A percentile compares a stretch with the other conserved stretches of the same genome.
Evolutionary conservation across 1,140 invertebrate genomes (phyloP).

Genomic region (Formica selysi): DNA sequence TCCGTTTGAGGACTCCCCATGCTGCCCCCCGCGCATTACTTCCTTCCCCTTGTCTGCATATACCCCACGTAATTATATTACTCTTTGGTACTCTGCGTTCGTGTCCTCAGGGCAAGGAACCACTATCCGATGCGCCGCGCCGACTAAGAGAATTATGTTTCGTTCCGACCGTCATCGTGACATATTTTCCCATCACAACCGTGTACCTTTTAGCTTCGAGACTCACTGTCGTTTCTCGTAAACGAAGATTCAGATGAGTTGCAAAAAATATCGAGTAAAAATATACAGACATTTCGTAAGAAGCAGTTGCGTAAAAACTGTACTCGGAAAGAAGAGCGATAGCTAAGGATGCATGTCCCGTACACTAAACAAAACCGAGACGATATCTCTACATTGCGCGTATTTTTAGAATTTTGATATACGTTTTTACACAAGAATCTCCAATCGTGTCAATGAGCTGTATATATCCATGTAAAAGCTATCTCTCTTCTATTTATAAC

Average conservation of each 20-base stretch:
- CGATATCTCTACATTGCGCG: background rate
- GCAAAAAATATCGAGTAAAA: conserved; percentile 24
- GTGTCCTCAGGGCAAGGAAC: conserved; percentile 55
- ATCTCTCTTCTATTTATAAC: background rate
- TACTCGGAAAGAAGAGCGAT: background rate
- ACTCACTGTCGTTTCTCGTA: background rate
- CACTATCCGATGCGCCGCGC: conserved; percentile 28
- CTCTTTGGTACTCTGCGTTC: conserved; percentile 68
- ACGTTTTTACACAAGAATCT: background rate
- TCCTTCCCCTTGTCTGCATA: conserved; percentile 54
- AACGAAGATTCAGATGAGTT: conserved; percentile 31
- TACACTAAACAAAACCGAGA: background rate
- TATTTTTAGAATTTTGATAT: background rate
- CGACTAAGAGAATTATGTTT: conserved; percentile 65
- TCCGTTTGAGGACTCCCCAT: conserved; percentile 47
- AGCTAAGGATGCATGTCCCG: background rate
- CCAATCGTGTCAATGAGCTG: background rate
- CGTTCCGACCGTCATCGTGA: conserved; percentile 55
- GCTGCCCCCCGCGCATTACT: conserved; percentile 54
- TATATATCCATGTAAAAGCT: too few species aligned
- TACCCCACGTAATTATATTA: conserved; percentile 73
- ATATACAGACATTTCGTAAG: background rate
- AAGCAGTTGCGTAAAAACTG: background rate
- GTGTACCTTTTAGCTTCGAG: conserved; percentile 43
- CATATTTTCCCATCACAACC: conserved; percentile 45